phyloP scores from a whole-genome alignment of 2,888 invertebrate genomes.

The Ichneumon xanthorius region DNA sequence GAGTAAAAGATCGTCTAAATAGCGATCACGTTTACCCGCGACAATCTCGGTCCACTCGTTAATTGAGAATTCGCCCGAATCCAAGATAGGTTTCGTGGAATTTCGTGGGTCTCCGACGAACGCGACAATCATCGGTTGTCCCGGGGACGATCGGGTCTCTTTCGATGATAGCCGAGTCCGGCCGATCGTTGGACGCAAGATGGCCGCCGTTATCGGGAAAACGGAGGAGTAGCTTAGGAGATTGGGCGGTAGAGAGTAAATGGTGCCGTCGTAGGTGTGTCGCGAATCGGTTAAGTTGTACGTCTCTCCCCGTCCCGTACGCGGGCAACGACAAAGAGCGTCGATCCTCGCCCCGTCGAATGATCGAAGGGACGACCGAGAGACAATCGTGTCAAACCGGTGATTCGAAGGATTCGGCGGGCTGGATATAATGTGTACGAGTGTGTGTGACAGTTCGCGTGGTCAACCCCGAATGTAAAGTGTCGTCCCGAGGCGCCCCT shows the following conservation, averaged over 20 bases:
- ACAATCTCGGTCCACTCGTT: background rate
- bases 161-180: constrained; percentile 50
- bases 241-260: constrained; percentile 88
- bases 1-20: no score
- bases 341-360: constrained; percentile 83
- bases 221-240: constrained; percentile 87
- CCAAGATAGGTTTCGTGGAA: constrained; percentile 2
- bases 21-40: no score
- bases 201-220: constrained; percentile 90
- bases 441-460: constrained; percentile 67
- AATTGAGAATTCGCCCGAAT: background rate
- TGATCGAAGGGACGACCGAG: constrained; percentile 76
- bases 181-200: constrained; percentile 88
- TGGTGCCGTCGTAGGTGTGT: constrained; percentile 90
- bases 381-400: constrained; percentile 31
- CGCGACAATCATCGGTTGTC: constrained; percentile 8
- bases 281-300: constrained; percentile 82
- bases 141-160: constrained; percentile 16
- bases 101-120: constrained; percentile 3
- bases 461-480: constrained; percentile 58
- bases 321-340: constrained; percentile 5
- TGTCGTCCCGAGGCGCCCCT: constrained; percentile 53
- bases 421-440: constrained; percentile 56
- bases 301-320: background rate
- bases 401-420: constrained; percentile 55